Base-by-base conservation (phyloP, 2,888 invertebrate genomes). In the Pristionchus arcanus region DNA sequence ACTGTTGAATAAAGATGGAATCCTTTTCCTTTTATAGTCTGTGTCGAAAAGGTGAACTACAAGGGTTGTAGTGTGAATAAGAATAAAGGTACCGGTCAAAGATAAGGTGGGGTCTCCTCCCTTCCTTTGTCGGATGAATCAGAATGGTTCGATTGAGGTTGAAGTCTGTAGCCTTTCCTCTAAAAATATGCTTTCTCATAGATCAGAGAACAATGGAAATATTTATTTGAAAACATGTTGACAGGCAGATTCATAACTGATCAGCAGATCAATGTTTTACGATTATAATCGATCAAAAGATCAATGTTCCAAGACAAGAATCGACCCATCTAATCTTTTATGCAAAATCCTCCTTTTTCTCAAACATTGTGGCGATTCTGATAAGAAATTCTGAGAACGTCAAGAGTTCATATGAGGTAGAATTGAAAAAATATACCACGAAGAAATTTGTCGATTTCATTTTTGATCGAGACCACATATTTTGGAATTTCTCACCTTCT, bases 351-450 rank as follows among this genome's bases (percentile, higher is more conserved):
- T 1, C 2, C 55, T 55, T 21, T 31, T 49, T 77, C 77, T 4
- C 42, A 77, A 42, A 77, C 77, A 42, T 77, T 42, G 42, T 16
- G 77, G 77, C 37, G 77, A 42, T 21, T 42, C 77, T n/a, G 77
- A 77, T 77, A 77, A 77, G 49, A 74, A 74, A 74, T 74, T 74
- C 37, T 37, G 74, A 74, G 74, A 74, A 74, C 13, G 74, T 63
- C 63, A 21, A 19, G 5, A n/a, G 63, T 3, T 66, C 66, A n/a
- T n/a, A 42, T 5, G 42, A 42, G 9, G 42, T 42, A 42, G 42
- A 3, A 42, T 42, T 5, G 42, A 42, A 42, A 42, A 42, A 42
- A 5, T 42, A 42, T 42, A 42, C 42, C 42, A 42, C 9, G 9
- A 5, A 42, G 42, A 42, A 42, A 42, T 5, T 42, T 42, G 42